These are phyloP conservation scores for Megaleporinus macrocephalus DNA, from an alignment of 2,113 vertebrate genomes.

Conservation along the genomic window DNA sequence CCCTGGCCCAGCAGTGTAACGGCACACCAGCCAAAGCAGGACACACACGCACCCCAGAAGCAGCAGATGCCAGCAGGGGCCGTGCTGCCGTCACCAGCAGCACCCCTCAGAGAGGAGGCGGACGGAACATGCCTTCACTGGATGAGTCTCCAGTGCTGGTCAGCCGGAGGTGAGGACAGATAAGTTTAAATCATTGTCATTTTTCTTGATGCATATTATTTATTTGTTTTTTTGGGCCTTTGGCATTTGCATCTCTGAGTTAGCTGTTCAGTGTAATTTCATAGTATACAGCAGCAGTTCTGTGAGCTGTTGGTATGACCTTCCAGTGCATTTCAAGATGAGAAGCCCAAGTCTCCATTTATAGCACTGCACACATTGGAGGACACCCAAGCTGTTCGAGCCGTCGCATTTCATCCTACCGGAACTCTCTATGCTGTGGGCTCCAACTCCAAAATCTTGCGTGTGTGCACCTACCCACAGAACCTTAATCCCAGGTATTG, in stretches of 20 bases:
- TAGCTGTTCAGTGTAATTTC: background rate
- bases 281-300: background rate
- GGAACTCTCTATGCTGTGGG: slow-evolving; percentile 94
- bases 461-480: slow-evolving; percentile 94
- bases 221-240: background rate
- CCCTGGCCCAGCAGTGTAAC: slow-evolving; percentile 83
- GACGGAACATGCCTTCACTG: slow-evolving; percentile 78
- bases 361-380: slow-evolving; percentile 89
- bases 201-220: no score
- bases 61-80: slow-evolving; percentile 61
- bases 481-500: slow-evolving; percentile 81
- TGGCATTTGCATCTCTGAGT: background rate
- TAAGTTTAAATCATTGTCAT: background rate
- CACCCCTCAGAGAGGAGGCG: slow-evolving; percentile 79
- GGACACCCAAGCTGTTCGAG: slow-evolving; percentile 95
- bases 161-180: slow-evolving; percentile 77
- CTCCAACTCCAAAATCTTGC: slow-evolving; percentile 96
- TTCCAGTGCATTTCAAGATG: slow-evolving; percentile 70
- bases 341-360: slow-evolving; percentile 87
- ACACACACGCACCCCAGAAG: slow-evolving; percentile 65
- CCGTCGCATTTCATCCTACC: slow-evolving; percentile 96
- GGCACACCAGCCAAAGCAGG: slow-evolving; percentile 72
- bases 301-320: slow-evolving; percentile 28
- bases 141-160: slow-evolving; percentile 85
- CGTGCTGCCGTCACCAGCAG: slow-evolving; percentile 75